These are phyloP conservation scores for Lycocerus yunnanus DNA, from an alignment of 2,888 invertebrate species.

Conservation along the genomic window DNA sequence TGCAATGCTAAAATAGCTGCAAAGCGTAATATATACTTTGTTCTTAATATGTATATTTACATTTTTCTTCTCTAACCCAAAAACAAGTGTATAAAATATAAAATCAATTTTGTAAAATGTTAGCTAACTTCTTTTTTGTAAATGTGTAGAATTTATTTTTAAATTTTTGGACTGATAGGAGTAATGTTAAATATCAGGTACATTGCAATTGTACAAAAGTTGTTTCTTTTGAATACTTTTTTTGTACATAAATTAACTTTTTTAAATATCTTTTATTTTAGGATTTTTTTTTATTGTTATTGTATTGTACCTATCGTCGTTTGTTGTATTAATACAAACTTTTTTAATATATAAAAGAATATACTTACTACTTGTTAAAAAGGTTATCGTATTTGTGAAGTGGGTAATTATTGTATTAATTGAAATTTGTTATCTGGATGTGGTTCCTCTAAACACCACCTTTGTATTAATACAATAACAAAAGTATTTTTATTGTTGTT, in stretches of 20 bases:
- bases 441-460: background rate
- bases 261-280: constrained; percentile 4
- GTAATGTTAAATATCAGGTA: constrained; percentile 42
- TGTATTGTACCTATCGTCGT: constrained; percentile 15
- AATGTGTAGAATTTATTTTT: constrained; percentile 38
- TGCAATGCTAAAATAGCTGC: constrained; percentile 16
- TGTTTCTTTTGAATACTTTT: constrained; percentile 15
- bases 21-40: constrained; percentile 3
- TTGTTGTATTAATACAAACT: constrained; percentile 26
- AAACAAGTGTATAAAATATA: constrained; percentile 25
- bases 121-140: constrained; percentile 37
- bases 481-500: constrained; percentile 10
- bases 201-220: constrained; percentile 47
- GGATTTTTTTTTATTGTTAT: background rate
- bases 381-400: background rate
- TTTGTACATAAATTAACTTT: constrained; percentile 7
- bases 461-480: constrained; percentile 3
- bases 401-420: background rate
- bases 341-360: constrained; percentile 8
- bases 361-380: background rate
- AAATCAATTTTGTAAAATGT: constrained; percentile 34
- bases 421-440: background rate
- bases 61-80: constrained; percentile 15
- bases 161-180: constrained; percentile 46
- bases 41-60: constrained; percentile 11